Conservation (phyloP, 2,888 invertebrate genomes). For the Drosophila atroscutellata region DNA sequence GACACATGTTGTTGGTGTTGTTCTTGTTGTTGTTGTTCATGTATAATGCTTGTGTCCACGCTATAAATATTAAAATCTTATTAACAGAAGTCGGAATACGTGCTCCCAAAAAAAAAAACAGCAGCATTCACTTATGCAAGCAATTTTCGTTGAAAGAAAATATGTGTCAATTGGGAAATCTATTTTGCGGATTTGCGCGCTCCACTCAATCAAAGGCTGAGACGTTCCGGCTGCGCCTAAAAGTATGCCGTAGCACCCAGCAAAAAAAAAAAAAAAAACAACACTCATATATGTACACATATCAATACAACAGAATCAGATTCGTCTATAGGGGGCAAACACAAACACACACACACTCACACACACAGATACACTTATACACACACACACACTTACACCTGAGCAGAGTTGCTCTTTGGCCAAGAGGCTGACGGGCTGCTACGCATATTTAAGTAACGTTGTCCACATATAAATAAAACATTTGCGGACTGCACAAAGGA, state of each 20-base stretch:
- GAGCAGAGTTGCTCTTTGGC: conserved; percentile 40
- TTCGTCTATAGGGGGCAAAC: conserved; percentile 16
- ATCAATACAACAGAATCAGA: conserved; percentile 49
- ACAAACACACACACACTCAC: conserved; percentile 12
- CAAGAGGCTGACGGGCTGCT: conserved; percentile 36
- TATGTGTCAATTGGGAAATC: conserved; percentile 80
- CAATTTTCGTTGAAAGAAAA: conserved; percentile 54
- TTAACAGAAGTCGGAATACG: conserved; percentile 52
- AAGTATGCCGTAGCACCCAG: conserved; percentile 57
- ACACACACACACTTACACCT: conserved; percentile 49
- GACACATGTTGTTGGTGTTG: conserved; percentile 8
- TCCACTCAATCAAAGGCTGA: conserved; percentile 76
- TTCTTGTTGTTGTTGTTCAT: conserved; percentile 2
- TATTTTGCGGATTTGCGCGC: conserved; percentile 79
- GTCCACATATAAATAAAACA: conserved; percentile 81
- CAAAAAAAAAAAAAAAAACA: not conserved
- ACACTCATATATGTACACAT: conserved; percentile 29
- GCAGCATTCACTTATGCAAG: conserved; percentile 39
- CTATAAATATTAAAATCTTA: conserved; percentile 75
- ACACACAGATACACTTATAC: conserved; percentile 11
- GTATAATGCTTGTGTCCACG: conserved; percentile 3
- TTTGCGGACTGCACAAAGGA: conserved; percentile 77
- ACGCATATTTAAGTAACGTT: conserved; percentile 75
- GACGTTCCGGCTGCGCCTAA: conserved; percentile 61
- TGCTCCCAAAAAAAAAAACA: conserved; percentile 19